Evolutionary conservation across 2,113 vertebrate species (phyloP), one percentile per base, ranked within the genome.

Genomic region (Solenodon paradoxus): DNA sequence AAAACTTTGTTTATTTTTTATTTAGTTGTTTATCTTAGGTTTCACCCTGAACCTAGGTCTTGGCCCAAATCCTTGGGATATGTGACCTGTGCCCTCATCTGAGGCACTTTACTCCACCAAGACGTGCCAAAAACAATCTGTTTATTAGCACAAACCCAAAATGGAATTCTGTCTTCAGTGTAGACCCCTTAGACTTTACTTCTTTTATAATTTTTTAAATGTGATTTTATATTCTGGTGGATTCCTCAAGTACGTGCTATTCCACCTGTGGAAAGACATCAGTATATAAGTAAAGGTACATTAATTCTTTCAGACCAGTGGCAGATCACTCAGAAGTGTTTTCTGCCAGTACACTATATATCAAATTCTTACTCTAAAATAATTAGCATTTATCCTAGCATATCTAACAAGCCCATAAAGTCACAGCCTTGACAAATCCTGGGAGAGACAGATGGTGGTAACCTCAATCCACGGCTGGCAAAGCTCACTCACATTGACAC

Each of bases 151-250:
- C 17, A 66, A 89, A 1, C 26, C 10, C 28, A 85, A 47, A 86
- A 28, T 80, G 51, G 47, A 92, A 69, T 69, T 38, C 28, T 49
- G 8, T 55, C 59, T 57, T 19, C 5, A 38, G 8, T 75, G 15
- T 9, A 89, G 61, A 64, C 4, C 0, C 13, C 35, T 16, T 35
- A 12, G 35, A 2, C 12, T 79, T 88, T 82, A 3, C 0, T 82
- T 72, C 20, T 55, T 59, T 71, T 35, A 53, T 11, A 85, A 26
- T 2, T 74, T 95, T 88, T 55, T 5, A 49, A 81, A 61, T 66
- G 8, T 53, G 28, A 82, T 64, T 92, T 79, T 45, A n/a, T 72
- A 40, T 75, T 89, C 22, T 84, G 17, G 42, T 19, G 71, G 35
- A 30, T 51, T 75, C 20, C 89, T 6, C 26, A 61, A 55, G 26